Percentiles rank a stretch among this genome's conserved stretches.
Conservation (phyloP, 2,113 vertebrate species). For the Coptodon bakossiorum region DNA sequence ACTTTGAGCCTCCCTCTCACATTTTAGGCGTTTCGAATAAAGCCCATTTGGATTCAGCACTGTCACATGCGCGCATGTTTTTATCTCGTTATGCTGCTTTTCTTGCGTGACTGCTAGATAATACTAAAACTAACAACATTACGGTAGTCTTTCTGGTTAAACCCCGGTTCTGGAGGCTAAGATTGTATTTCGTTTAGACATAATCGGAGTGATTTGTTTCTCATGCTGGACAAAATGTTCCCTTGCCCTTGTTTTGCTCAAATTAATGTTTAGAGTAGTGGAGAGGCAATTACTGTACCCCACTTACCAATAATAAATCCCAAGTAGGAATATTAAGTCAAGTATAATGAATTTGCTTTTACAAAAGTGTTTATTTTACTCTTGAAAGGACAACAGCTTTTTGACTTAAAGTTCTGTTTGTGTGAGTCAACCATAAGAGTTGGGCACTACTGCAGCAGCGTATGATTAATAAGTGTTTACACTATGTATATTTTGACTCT, state of each 20-base stretch:
- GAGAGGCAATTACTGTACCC: not conserved
- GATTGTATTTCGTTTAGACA: not conserved
- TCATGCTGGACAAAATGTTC: not conserved
- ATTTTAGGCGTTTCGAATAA: not conserved
- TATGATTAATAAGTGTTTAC: not conserved
- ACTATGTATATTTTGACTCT: not conserved
- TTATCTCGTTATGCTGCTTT: not conserved
- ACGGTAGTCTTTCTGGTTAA: constrained; percentile 11
- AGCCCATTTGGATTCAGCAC: not conserved
- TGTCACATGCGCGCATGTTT: not conserved
- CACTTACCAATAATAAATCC: not conserved
- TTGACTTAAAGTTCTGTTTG: not conserved
- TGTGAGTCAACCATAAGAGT: not conserved
- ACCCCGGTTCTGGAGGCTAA: not conserved
- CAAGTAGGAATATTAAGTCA: not conserved
- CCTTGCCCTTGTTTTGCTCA: not conserved
- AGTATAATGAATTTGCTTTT: not conserved
- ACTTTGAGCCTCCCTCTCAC: not conserved
- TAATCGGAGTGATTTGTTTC: not conserved
- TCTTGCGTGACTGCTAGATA: not conserved
- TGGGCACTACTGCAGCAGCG: not conserved
- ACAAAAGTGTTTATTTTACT: not conserved
- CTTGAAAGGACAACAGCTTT: not conserved
- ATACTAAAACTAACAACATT: not conserved
- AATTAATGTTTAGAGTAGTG: not conserved